Evolutionary conservation across 2,888 invertebrate species (phyloP), one percentile per base, ranked within the genome.

Genomic region (Lobophora halterata): DNA sequence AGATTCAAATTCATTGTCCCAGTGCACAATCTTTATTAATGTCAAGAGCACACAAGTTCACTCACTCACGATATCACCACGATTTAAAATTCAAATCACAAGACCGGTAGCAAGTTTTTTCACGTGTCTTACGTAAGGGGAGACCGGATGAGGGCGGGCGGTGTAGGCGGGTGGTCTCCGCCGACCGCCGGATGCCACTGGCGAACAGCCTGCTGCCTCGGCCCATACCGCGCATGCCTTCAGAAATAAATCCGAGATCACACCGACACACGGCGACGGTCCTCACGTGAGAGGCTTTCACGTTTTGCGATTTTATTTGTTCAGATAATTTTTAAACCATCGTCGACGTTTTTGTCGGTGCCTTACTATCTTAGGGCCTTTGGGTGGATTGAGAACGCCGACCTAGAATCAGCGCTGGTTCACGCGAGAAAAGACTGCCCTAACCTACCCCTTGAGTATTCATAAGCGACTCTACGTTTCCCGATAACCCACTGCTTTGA

Each of bases 81-180:
- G 17, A 32, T 42, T 32, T 27, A 27, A 41, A 37, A 46, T 48
- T 48, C 31, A 44, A 49, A 39, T 47, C 52, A 53, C 26, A 34
- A 39, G 41, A 47, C 46, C 20, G 23, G 27, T 41, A 39, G 42
- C 28, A 49, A 58, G 55, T 65, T 52, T 53, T 52, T 55, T 51
- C 57, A 50, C 65, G 63, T 55, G 66, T 75, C 79, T 83, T 85
- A 85, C 82, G 85, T 83, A 80, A 79, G 80, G 77, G 63, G 49
- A 54, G 49, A 56, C 35, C n/a, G n/a, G n/a, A n/a, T n/a, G 24
- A 32, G 46, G 50, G 25, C 40, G 50, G 44, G 49, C 53, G 52
- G 49, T 26, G 47, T 34, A 46, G 45, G 64, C 77, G 72, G 55
- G 71, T 72, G 68, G 42, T 43, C 62, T 52, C 55, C 62, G 67